phyloP scores from a whole-genome alignment of 1,140 invertebrate species.

The Episyrphus balteatus region DNA sequence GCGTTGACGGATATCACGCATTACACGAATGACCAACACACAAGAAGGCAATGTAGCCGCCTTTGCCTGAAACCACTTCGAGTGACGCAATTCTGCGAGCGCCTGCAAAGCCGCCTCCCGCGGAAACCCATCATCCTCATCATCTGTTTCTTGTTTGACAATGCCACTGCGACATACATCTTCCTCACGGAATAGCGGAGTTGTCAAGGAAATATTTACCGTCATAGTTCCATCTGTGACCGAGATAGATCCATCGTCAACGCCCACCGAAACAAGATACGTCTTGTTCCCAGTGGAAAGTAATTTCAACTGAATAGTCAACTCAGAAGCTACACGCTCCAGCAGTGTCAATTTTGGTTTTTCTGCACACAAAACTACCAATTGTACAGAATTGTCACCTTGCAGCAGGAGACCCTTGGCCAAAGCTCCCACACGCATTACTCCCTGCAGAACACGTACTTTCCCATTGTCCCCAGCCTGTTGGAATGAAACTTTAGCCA shows the following conservation, averaged over 20 bases:
- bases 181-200: conserved; percentile 74
- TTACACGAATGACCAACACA: conserved; percentile 88
- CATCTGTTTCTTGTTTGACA: conserved; percentile 55
- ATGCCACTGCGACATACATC: conserved; percentile 24
- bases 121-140: conserved; percentile 78
- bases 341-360: conserved; percentile 82
- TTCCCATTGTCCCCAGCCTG: conserved; percentile 57
- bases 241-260: conserved; percentile 74
- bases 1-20: conserved; percentile 87
- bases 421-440: conserved; percentile 91
- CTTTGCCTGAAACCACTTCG: conserved; percentile 99
- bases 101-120: conserved; percentile 98
- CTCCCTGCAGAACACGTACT: conserved; percentile 75
- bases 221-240: conserved; percentile 65
- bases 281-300: conserved; percentile 35
- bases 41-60: conserved; percentile 88
- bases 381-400: conserved; percentile 78
- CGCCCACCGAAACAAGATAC: conserved; percentile 73
- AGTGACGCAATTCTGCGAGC: conserved; percentile 97
- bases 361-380: conserved; percentile 89
- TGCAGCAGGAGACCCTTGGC: conserved; percentile 84
- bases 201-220: conserved; percentile 86
- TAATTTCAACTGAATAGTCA: conserved; percentile 67
- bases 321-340: conserved; percentile 70
- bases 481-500: conserved; percentile 62